A percentile compares a stretch with the other conserved stretches of the same genome.
These are phyloP conservation scores for Arothron firmamentum DNA, from an alignment of 2,113 vertebrate genomes.

Conservation along the genomic window DNA sequence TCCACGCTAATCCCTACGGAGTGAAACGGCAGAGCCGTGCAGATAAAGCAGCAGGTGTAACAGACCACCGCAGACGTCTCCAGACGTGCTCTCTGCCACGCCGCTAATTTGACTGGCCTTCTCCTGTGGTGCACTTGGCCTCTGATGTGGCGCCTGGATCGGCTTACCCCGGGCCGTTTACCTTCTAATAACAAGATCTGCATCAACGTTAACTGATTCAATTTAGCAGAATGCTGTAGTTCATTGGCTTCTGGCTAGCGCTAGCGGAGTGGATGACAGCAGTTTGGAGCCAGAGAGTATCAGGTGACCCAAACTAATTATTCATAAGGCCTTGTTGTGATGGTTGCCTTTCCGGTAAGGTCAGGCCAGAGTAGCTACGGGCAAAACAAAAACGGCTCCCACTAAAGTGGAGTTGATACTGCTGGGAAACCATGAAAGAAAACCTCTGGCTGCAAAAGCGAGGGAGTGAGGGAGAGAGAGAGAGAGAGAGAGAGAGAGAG, in stretches of 20 bases:
- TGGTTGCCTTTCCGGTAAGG: slow-evolving; percentile 47
- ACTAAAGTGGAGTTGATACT: slow-evolving; percentile 40
- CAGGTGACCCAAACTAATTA: slow-evolving; percentile 67
- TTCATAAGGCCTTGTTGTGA: slow-evolving; percentile 68
- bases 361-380: slow-evolving; percentile 40
- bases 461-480: too few relatives aligned
- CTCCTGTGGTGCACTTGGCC: slow-evolving; percentile 45
- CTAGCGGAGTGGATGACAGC: slow-evolving; percentile 44
- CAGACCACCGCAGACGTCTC: slow-evolving; percentile 45
- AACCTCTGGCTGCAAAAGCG: slow-evolving; percentile 10
- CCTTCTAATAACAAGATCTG: slow-evolving; percentile 45
- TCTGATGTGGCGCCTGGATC: slow-evolving; percentile 33
- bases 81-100: slow-evolving; percentile 24
- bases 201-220: slow-evolving; percentile 55
- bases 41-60: slow-evolving; percentile 49
- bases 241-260: slow-evolving; percentile 55
- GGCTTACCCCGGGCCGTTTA: slow-evolving; percentile 52
- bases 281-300: slow-evolving; percentile 54
- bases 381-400: slow-evolving; percentile 53
- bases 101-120: slow-evolving; percentile 51
- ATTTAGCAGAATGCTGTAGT: slow-evolving; percentile 54
- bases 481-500: too few relatives aligned
- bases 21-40: slow-evolving; percentile 27
- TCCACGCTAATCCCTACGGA: slow-evolving; percentile 54
- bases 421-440: slow-evolving; percentile 28